Evolutionary conservation across 2,113 vertebrate genomes (phyloP), one percentile per base, ranked within the genome.

Genomic region (Phoenicopterus ruber): DNA sequence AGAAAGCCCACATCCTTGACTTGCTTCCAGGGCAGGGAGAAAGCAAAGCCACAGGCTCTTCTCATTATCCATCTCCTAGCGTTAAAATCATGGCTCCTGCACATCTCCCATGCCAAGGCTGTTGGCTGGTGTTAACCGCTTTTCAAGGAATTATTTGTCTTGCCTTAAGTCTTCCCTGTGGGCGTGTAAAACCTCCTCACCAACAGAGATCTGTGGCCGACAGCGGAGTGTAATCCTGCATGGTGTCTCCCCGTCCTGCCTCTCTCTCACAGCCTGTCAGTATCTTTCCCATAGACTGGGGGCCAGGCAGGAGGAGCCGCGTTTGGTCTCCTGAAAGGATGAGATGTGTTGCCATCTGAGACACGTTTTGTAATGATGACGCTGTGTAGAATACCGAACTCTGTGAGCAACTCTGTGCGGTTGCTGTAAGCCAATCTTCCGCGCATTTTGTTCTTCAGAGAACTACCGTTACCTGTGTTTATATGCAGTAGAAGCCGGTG

Each of bases 101-200:
- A 46, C 9, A 1, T 82, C 96, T 70, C 54, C 71, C 61, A 58
- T 73, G 87, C 84, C 94, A 91, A 80, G 77, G 65, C 69, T 85
- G 21, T 42, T 84, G 83, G 95, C 88, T 91, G 86, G 62, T 77
- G 62, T 86, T 91, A 94, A 93, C 47, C 1, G 1, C 81, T 86
- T 90, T 91, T 92, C 81, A 91, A 65, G 78, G 63, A 91, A 91
- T 96, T 88, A 25, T 17, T 93, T 95, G 81, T 86, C 94, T 96
- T 88, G 78, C 89, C 84, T 62, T 62, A 73, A 87, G 54, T 66
- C 91, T 95, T 76, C 81, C 70, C 84, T 40, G 74, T 77, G 89
- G 93, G 84, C 63, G 42, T 90, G 82, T 91, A 82, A 88, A 95
- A 79, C 86, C 49, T 94, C 69, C 86, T 79, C 61, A 77, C 54